Conservation (phyloP, 1,140 invertebrate genomes). For the Scaptomyza graminum region DNA sequence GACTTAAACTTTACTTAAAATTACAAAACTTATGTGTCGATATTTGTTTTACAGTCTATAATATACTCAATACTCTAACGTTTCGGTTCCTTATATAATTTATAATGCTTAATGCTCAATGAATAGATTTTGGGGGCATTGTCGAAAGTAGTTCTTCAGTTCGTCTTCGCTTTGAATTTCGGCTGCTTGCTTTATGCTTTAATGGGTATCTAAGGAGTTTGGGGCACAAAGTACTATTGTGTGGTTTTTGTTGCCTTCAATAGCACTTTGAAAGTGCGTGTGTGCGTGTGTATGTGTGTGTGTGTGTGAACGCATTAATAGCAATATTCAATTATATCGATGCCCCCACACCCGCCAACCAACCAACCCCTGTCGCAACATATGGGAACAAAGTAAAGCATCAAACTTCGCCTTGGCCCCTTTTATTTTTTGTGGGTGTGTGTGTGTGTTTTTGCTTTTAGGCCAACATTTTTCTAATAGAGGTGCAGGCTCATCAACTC, state of each 20-base stretch:
- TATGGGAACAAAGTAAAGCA: constrained; percentile 2
- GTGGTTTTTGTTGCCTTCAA: constrained; percentile 68
- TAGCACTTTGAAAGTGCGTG: constrained; percentile 53
- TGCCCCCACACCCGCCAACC: too few relatives aligned
- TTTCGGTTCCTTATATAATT: constrained; percentile 37
- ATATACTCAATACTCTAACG: neutral
- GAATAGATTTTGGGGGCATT: constrained; percentile 44
- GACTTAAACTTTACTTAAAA: too few relatives aligned
- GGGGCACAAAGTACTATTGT: constrained; percentile 54
- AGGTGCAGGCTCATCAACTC: constrained; percentile 28
- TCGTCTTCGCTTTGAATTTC: constrained; percentile 25
- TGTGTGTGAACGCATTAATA: constrained; percentile 56
- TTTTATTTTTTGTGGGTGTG: neutral
- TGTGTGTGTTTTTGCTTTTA: constrained; percentile 19
- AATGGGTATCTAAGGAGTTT: constrained; percentile 1
- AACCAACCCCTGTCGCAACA: neutral
- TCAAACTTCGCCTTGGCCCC: neutral
- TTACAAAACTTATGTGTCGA: too few relatives aligned
- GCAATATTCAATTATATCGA: constrained; percentile 76
- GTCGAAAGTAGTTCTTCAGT: neutral
- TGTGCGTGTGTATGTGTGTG: constrained; percentile 20
- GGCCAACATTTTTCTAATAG: constrained; percentile 16
- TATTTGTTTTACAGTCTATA: neutral
- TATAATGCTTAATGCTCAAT: constrained; percentile 63
- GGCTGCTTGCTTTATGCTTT: constrained; percentile 3